These are phyloP conservation scores for Drosophila mimica DNA, from an alignment of 2,888 invertebrate species.

Conservation along the genomic window DNA sequence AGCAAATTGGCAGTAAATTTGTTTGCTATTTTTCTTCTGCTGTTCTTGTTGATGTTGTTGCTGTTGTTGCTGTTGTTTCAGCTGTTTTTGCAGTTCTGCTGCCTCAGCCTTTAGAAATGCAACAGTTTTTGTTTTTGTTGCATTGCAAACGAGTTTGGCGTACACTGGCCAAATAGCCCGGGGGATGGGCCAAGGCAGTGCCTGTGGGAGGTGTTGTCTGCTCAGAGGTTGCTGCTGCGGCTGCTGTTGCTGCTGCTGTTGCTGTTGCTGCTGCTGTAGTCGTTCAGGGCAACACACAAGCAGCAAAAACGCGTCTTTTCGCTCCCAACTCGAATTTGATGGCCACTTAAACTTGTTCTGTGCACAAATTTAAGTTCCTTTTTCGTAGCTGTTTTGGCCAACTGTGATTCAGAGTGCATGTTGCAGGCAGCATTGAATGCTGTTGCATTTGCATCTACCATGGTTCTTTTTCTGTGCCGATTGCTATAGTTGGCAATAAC, in stretches of 20 bases:
- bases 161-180: constrained; percentile 56
- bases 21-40: constrained; percentile 77
- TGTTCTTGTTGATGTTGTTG: constrained; percentile 48
- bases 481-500: constrained; percentile 75
- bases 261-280: constrained; percentile 11
- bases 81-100: constrained; percentile 27
- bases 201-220: constrained; percentile 21
- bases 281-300: constrained; percentile 55
- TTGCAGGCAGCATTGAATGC: constrained; percentile 9
- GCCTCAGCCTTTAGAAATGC: constrained; percentile 48
- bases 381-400: constrained; percentile 68
- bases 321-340: constrained; percentile 9
- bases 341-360: constrained; percentile 76
- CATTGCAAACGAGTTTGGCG: constrained; percentile 70
- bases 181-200: constrained; percentile 11
- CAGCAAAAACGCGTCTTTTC: constrained; percentile 42
- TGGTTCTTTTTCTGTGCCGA: constrained; percentile 26
- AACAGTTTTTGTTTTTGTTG: constrained; percentile 58
- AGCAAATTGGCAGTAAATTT: constrained; percentile 80
- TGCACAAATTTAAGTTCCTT: constrained; percentile 76
- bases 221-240: not conserved
- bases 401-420: constrained; percentile 63
- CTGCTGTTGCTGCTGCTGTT: not conserved
- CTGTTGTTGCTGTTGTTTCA: constrained; percentile 15
- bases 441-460: constrained; percentile 28